Base-by-base conservation (phyloP, 2,888 invertebrate species). In the Phytoseiulus persimilis region DNA sequence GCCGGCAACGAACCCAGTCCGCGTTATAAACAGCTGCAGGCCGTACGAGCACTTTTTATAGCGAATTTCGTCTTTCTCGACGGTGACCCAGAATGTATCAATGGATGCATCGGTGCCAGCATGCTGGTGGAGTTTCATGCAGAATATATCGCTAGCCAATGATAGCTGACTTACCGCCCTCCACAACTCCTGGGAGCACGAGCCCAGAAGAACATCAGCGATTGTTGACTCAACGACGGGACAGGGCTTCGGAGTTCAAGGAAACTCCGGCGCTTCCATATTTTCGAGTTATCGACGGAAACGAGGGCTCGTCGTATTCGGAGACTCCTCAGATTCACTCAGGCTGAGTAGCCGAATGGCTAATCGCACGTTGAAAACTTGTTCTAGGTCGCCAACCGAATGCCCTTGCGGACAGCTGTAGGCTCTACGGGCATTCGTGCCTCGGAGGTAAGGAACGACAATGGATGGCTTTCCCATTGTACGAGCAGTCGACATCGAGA, bases 381-480 rank as follows among this genome's bases (percentile, higher is more conserved):
- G 28, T 87, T 87, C n/a, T 39, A 87, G 87, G 87, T n/a, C 87
- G 87, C 32, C 87, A 87, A 32, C 87, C 87, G 33, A 87, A 87
- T 32, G 87, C 87, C 45, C 87, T 87, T 33, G 87, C 87, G 32
- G 87, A 87, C 87, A 87, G 87, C 87, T 87, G 87, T 87, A 33
- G 87, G n/a, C 87, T 87, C 45, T 87, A 87, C 87, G 87, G 87
- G 31, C 87, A 87, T 87, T 87, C 87, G n/a, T 87, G 87, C 32
- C 87, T 87, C 33, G 87, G 87, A 32, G 87, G 87, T 87, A 18
- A 45, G 87, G 18, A 23, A 14, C 14, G 33, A 84, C 32, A 3
- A 23, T 31, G 5, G n/a, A n/a, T n/a, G n/a, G n/a, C n/a, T n/a
- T n/a, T n/a, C n/a, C n/a, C n/a, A n/a, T n/a, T n/a, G n/a, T n/a